Evolutionary conservation across 2,888 invertebrate genomes (phyloP).

Genomic region (Syrphus vitripennis): DNA sequence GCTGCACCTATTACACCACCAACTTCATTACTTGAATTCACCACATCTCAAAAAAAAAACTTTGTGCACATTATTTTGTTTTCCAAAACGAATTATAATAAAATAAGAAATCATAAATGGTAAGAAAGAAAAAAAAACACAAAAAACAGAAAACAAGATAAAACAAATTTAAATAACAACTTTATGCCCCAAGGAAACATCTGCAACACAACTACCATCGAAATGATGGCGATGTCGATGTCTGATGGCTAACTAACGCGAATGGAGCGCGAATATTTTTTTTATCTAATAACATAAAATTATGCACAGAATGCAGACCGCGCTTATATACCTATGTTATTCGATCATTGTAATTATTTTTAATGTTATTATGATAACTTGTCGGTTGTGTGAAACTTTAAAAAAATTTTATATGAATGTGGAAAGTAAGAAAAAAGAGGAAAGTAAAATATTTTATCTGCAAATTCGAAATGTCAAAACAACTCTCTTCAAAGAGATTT

Average conservation of each 20-base stretch:
- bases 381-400: neutral
- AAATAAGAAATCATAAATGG: neutral
- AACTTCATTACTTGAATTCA: too few species aligned
- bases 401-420: neutral
- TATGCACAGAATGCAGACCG: conserved; percentile 16
- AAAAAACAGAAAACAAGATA: neutral
- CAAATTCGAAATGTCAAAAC: neutral
- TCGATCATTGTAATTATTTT: conserved; percentile 1
- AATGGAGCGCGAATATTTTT: conserved; percentile 5
- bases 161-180: neutral
- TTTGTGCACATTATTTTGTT: neutral
- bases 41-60: neutral
- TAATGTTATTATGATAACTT: neutral
- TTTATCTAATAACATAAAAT: conserved; percentile 27
- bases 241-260: neutral
- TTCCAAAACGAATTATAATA: neutral
- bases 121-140: neutral
- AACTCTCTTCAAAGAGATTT: too few species aligned
- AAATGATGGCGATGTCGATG: neutral
- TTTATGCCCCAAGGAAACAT: conserved; percentile 14
- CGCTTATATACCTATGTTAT: neutral
- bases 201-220: conserved; percentile 1
- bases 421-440: neutral
- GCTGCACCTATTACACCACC: too few species aligned
- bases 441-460: neutral